Conservation (phyloP, 2,888 invertebrate genomes). For the Hirtodrosophila confusa region DNA sequence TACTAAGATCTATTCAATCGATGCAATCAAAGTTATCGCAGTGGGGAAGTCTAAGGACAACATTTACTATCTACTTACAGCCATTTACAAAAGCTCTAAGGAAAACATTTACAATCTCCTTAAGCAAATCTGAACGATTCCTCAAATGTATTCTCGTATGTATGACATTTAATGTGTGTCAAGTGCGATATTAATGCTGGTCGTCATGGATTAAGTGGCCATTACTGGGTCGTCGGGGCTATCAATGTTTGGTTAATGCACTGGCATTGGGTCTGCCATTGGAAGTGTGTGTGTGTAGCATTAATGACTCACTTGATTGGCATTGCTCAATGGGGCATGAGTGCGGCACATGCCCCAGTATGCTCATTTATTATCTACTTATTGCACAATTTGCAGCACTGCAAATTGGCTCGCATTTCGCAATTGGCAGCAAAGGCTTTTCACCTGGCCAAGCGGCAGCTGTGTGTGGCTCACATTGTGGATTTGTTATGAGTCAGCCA, state of each 20-base stretch:
- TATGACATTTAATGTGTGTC: constrained; percentile 64
- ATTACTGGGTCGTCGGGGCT: constrained; percentile 43
- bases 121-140: not conserved
- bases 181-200: constrained; percentile 71
- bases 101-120: not conserved
- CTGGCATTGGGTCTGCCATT: not conserved
- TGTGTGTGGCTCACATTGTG: constrained; percentile 30
- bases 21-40: no score
- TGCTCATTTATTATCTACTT: constrained; percentile 68
- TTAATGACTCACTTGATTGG: constrained; percentile 63
- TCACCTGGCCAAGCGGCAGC: constrained; percentile 66
- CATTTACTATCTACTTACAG: no score
- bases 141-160: constrained; percentile 2
- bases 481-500: constrained; percentile 37
- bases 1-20: no score
- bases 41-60: no score
- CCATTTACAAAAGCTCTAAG: no score
- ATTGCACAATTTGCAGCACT: constrained; percentile 67
- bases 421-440: constrained; percentile 52
- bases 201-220: constrained; percentile 65
- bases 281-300: not conserved
- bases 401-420: constrained; percentile 54
- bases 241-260: constrained; percentile 18
- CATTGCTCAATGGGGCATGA: constrained; percentile 69
- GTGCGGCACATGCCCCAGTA: constrained; percentile 57